A percentile compares a stretch with the other conserved stretches of the same genome.
Evolutionary conservation across 1,140 invertebrate species (phyloP).

Genomic region (Uloborus diversus): DNA sequence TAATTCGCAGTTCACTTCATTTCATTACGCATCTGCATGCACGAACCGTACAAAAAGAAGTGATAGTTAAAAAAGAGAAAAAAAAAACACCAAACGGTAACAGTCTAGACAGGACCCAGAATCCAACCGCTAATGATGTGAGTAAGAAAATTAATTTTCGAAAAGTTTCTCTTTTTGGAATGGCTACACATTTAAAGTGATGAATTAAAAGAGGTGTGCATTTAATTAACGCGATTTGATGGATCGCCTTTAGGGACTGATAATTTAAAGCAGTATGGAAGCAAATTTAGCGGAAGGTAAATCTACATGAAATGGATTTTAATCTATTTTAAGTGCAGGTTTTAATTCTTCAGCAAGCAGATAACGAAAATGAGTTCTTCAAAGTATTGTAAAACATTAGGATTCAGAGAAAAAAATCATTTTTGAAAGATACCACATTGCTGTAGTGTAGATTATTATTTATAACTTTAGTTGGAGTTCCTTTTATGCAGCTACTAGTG

Average conservation of each 20-base stretch:
- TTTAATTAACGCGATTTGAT: conserved; percentile 42
- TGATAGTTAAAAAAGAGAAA: not conserved
- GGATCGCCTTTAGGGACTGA: not conserved
- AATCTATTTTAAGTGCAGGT: too few species aligned
- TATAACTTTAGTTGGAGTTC: too few species aligned
- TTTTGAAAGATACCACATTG: too few species aligned
- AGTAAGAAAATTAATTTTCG: conserved; percentile 51
- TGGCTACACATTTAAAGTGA: conserved; percentile 30
- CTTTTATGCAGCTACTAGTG: too few species aligned
- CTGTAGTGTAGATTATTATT: too few species aligned
- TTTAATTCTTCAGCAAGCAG: too few species aligned
- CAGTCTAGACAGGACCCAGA: not conserved
- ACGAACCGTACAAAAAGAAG: not conserved
- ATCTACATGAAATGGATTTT: too few species aligned
- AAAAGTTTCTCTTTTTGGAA: conserved; percentile 33
- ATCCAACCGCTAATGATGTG: conserved; percentile 42
- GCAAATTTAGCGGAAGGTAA: too few species aligned
- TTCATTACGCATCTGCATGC: not conserved
- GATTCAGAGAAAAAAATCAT: too few species aligned
- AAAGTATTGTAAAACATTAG: too few species aligned
- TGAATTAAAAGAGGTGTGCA: conserved; percentile 44
- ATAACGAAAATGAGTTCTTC: too few species aligned
- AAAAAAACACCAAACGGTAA: not conserved
- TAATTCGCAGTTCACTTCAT: not conserved
- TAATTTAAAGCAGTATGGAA: too few species aligned